These are phyloP conservation scores for Drosophila maculinotata DNA, from an alignment of 2,888 invertebrate genomes.

Conservation along the genomic window DNA sequence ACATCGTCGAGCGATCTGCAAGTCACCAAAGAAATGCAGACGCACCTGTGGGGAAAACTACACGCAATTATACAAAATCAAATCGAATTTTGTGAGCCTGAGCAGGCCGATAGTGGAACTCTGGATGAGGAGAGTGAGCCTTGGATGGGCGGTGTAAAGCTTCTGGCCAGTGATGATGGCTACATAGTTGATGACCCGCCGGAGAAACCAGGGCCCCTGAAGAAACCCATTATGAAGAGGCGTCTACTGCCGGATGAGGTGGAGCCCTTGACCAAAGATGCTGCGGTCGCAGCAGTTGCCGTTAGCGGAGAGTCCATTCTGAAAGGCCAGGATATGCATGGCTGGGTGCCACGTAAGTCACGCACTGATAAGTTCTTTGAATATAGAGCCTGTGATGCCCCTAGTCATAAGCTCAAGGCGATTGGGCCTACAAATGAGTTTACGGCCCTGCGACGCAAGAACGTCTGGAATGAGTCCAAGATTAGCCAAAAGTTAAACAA, in stretches of 20 bases:
- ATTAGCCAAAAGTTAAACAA: slow-evolving; percentile 50
- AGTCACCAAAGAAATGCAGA: slow-evolving; percentile 70
- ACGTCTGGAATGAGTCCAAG: slow-evolving; percentile 77
- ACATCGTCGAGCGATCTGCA: slow-evolving; percentile 57
- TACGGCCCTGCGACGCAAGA: slow-evolving; percentile 64
- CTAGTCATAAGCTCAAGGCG: slow-evolving; percentile 38
- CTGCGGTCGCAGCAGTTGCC: slow-evolving; percentile 28
- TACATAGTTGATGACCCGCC: slow-evolving; percentile 67
- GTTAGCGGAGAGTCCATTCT: slow-evolving; percentile 65
- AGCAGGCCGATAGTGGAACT: background rate
- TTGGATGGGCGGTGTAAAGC: slow-evolving; percentile 47
- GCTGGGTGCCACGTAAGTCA: slow-evolving; percentile 63
- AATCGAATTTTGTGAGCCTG: slow-evolving; percentile 61
- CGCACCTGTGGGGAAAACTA: slow-evolving; percentile 72
- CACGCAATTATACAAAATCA: slow-evolving; percentile 59
- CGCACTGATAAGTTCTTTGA: slow-evolving; percentile 64
- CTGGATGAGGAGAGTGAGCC: slow-evolving; percentile 4
- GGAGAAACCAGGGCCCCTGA: slow-evolving; percentile 39
- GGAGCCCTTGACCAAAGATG: background rate
- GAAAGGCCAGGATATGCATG: slow-evolving; percentile 51
- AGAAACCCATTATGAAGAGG: slow-evolving; percentile 67
- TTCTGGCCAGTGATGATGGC: slow-evolving; percentile 67
- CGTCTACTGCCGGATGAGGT: slow-evolving; percentile 40
- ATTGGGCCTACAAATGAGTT: slow-evolving; percentile 73
- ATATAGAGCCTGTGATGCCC: slow-evolving; percentile 54